A percentile compares a stretch with the other conserved stretches of the same genome.
Conservation (phyloP, 2,888 invertebrate genomes). For the Gonocerus acuteangulatus region DNA sequence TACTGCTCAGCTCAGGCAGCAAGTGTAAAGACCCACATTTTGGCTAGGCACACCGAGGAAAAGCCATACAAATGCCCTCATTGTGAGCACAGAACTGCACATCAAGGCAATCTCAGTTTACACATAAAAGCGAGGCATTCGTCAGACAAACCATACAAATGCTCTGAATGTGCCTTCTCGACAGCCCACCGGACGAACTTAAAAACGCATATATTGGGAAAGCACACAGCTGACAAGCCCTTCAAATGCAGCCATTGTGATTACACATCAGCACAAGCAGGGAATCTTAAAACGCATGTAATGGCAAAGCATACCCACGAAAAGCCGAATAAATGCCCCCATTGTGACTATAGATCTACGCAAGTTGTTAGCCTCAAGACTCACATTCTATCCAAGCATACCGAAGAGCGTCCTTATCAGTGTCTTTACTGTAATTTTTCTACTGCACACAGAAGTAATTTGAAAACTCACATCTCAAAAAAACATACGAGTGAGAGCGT, state of each 20-base stretch:
- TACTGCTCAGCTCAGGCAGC: neutral
- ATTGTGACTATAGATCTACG: conserved; percentile 1
- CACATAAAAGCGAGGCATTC: conserved; percentile 9
- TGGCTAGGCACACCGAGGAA: conserved; percentile 6
- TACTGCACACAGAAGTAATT: neutral
- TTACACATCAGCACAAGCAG: conserved; percentile 5
- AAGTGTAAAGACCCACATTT: neutral
- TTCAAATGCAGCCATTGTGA: conserved; percentile 7
- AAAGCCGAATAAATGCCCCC: conserved; percentile 1
- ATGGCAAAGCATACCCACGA: conserved; percentile 15
- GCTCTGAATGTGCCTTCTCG: neutral
- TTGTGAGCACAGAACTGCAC: conserved; percentile 5
- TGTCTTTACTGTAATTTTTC: conserved; percentile 7
- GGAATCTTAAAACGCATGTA: conserved; percentile 4
- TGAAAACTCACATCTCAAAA: neutral
- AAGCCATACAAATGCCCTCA: conserved; percentile 4
- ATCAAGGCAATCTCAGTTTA: neutral
- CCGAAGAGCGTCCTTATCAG: neutral
- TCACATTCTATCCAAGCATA: conserved; percentile 3
- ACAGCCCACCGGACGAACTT: conserved; percentile 2
- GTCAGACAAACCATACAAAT: conserved; percentile 6
- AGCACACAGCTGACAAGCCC: conserved; percentile 3
- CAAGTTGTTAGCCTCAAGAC: conserved; percentile 5
- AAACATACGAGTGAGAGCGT: neutral
- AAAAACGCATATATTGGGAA: neutral